Conservation (phyloP, 2,113 vertebrate genomes). For the Ptychochromis oligacanthus region DNA sequence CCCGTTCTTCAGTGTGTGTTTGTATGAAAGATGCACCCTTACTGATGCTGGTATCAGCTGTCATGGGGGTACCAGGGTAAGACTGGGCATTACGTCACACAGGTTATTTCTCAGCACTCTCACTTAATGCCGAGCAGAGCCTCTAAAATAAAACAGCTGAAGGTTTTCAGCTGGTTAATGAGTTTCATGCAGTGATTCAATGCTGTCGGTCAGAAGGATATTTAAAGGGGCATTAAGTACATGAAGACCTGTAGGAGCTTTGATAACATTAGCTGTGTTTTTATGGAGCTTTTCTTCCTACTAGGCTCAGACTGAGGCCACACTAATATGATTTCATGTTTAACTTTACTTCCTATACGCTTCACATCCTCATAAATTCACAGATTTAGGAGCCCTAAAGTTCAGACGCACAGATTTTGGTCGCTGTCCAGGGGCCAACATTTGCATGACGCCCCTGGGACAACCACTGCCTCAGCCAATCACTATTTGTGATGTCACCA, state of each 20-base stretch:
- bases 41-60: neutral
- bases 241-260: neutral
- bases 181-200: neutral
- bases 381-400: neutral
- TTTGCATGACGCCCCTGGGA: too few species aligned
- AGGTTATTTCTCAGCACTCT: neutral
- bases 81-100: constrained; percentile 21
- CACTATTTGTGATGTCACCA: neutral
- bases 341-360: rapidly evolving
- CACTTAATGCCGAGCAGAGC: neutral
- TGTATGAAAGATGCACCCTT: constrained; percentile 15
- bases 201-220: neutral
- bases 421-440: neutral
- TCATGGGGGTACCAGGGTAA: neutral
- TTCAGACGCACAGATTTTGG: too few species aligned
- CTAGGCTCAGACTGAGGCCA: neutral
- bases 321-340: neutral
- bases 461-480: neutral
- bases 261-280: neutral
- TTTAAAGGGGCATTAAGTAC: constrained; percentile 7
- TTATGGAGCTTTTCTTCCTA: neutral
- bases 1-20: constrained; percentile 12
- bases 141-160: neutral
- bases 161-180: neutral
- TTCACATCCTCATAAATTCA: neutral